These are phyloP conservation scores for Eumaeus atala DNA, from an alignment of 1,140 invertebrate species.

Conservation along the genomic window DNA sequence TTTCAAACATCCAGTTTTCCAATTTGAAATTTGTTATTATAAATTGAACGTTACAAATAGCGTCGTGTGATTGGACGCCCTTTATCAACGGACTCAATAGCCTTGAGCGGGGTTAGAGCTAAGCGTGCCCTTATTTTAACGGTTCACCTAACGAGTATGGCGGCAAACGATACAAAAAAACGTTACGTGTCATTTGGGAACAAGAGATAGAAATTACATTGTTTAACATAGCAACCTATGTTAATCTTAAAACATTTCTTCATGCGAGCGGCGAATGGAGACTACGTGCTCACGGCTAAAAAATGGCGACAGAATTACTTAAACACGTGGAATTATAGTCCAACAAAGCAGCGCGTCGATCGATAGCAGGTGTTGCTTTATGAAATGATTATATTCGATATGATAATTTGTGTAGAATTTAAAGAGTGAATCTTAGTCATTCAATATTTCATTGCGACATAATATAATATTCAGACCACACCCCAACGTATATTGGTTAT, in stretches of 20 bases:
- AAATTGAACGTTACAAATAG: slow-evolving; percentile 45
- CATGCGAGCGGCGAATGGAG: neutral
- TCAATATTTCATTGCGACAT: too few relatives aligned
- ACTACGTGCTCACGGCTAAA: neutral
- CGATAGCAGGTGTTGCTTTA: slow-evolving; percentile 13
- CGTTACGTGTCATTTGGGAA: slow-evolving; percentile 6
- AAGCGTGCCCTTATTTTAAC: slow-evolving; percentile 49
- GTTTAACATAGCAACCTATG: neutral
- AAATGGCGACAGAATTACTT: slow-evolving; percentile 1
- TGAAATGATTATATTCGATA: too few relatives aligned
- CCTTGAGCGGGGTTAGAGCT: slow-evolving; percentile 48
- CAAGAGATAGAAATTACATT: neutral
- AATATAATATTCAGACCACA: too few relatives aligned
- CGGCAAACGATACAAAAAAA: slow-evolving; percentile 15
- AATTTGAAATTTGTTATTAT: slow-evolving; percentile 20
- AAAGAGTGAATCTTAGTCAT: too few relatives aligned
- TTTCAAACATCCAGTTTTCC: too few relatives aligned
- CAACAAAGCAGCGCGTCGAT: neutral
- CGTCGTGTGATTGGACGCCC: slow-evolving; percentile 52
- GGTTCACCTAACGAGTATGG: slow-evolving; percentile 33
- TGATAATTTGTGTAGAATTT: too few relatives aligned
- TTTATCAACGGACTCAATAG: slow-evolving; percentile 53
- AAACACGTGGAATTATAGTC: slow-evolving; percentile 8
- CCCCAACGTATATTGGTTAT: neutral
- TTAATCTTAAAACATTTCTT: neutral